These are phyloP conservation scores for cattle (Bos taurus) DNA, from an alignment of 2,113 vertebrate species.

Conservation along the genomic window DNA sequence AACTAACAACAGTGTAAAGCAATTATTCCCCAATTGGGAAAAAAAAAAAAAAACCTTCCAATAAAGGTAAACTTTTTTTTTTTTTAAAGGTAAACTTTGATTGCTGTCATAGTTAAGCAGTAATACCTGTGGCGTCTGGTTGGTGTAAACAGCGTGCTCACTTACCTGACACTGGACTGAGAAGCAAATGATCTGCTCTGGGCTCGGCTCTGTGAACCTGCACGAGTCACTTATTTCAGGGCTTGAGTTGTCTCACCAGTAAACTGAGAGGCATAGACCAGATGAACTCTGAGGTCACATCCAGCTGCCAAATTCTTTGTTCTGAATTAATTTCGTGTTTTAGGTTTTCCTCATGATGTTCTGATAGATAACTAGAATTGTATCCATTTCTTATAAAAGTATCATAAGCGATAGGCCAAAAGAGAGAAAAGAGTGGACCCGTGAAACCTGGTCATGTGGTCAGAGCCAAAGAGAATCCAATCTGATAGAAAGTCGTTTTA, in stretches of 20 bases:
- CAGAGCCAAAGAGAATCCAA: conserved; percentile 52
- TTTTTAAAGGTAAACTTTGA: neutral
- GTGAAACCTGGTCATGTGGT: neutral
- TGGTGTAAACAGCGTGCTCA: neutral
- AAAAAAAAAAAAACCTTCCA: neutral
- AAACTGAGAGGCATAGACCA: neutral
- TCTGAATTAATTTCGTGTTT: neutral
- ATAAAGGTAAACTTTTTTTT: neutral
- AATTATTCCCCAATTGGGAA: neutral
- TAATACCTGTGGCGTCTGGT: neutral
- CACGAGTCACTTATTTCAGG: neutral
- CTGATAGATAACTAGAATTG: neutral
- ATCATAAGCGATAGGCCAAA: neutral
- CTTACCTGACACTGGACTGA: neutral
- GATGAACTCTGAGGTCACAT: neutral
- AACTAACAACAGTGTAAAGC: neutral
- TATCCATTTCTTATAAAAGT: neutral
- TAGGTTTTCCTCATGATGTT: neutral
- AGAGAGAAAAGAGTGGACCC: neutral
- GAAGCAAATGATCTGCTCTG: neutral
- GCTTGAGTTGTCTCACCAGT: neutral
- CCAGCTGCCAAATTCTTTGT: neutral
- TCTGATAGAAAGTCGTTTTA: conserved; percentile 51
- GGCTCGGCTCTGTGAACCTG: neutral
- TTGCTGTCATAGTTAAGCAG: neutral